Base-by-base conservation (phyloP, 2,113 vertebrate species). In the Istiophorus platypterus region DNA sequence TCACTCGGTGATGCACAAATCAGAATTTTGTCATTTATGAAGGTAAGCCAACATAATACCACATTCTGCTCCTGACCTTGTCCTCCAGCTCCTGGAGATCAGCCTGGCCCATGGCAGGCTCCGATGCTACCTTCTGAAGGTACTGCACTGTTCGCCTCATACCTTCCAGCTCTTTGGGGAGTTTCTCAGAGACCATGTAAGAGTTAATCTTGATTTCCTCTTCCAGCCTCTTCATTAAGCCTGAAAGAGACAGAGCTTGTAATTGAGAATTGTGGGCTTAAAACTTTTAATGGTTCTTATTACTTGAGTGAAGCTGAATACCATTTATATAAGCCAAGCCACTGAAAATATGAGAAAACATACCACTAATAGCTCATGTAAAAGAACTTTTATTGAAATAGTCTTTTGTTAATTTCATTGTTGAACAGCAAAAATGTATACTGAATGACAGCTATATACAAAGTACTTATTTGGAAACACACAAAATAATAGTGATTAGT, bases 151-250 rank as follows among this genome's bases (percentile, higher is more conserved):
- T 95, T 9, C 91, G 95, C 81, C 96, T 96, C 92, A 96, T 97
- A 7, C 86, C 95, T 86, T 97, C 97, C 90, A 99, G 87, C 91
- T 99, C 98, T 88, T 95, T 96, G 24, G 98, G 97, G 56, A 98
- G 92, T 89, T 99, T 99, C 89, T 99, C 98, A 73, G 95, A 95
- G 61, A 96, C 96, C 92, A 99, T 96, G 83, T 99, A 99, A 24
- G 96, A 95, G 92, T 97, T 99, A 93, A 98, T 97, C 93, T 98
- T 98, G 65, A 97, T 96, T 92, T 99, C 98, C 83, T 98, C 97
- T 82, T 99, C 97, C 11, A 99, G 95, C 84, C 97, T 96, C 94
- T 97, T 99, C 96, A 98, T 96, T 91, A 99, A 93, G 86, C 96
- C 98, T 99, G 88, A 86, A 89, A 86, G 76, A 94, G 85, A 87